Conservation (phyloP, 2,113 vertebrate genomes). For the Dromiciops gliroides region DNA sequence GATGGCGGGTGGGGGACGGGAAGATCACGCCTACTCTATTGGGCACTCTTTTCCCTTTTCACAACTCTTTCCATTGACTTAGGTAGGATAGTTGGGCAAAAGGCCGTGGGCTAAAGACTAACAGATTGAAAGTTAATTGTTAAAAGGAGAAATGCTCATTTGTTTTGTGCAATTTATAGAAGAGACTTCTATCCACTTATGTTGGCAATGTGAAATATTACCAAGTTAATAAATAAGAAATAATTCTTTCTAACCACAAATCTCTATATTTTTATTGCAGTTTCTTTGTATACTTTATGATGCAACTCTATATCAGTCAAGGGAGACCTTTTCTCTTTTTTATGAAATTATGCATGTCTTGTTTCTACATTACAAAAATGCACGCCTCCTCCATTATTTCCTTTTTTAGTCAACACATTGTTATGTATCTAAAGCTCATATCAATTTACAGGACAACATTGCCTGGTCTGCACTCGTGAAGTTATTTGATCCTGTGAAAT, state of each 20-base stretch:
- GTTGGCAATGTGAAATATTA: neutral
- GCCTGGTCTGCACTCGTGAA: constrained; percentile 92
- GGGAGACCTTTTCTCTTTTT: constrained; percentile 54
- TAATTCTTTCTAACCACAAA: constrained; percentile 45
- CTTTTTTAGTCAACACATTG: constrained; percentile 62
- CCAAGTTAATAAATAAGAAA: constrained; percentile 50
- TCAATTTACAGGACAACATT: constrained; percentile 87
- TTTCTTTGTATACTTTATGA: neutral
- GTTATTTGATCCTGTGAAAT: constrained; percentile 96
- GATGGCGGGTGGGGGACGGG: constrained; percentile 7
- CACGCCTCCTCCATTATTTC: constrained; percentile 32
- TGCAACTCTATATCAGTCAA: constrained; percentile 27
- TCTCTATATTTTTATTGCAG: neutral
- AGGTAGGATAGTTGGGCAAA: constrained; percentile 18
- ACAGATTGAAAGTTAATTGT: constrained; percentile 44
- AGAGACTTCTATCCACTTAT: constrained; percentile 10
- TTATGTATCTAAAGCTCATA: constrained; percentile 68
- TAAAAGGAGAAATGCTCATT: constrained; percentile 59
- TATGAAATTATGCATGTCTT: constrained; percentile 11
- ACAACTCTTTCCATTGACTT: constrained; percentile 43
- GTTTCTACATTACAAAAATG: constrained; percentile 61
- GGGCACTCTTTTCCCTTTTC: constrained; percentile 69
- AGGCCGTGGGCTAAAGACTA: neutral
- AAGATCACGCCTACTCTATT: constrained; percentile 58
- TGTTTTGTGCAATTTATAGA: constrained; percentile 36